Percentiles rank a stretch among this genome's conserved stretches.
Evolutionary conservation across 2,113 vertebrate genomes (phyloP).

Genomic region (Natator depressus): DNA sequence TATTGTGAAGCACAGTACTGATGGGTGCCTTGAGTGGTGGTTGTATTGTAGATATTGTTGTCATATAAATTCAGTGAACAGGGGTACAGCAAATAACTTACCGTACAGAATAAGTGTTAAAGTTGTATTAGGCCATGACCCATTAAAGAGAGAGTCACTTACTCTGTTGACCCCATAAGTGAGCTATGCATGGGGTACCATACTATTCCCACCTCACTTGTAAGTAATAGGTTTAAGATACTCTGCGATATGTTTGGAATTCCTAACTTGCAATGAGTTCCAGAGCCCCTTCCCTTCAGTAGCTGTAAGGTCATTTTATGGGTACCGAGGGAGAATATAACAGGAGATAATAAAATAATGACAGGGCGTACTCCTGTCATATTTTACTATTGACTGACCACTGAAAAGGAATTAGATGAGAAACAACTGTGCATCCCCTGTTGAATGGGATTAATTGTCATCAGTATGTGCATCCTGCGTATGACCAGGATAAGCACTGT

Average conservation of each 20-base stretch:
- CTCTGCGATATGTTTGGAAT: background rate
- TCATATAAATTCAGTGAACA: background rate
- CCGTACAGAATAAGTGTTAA: background rate
- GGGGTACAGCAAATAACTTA: background rate
- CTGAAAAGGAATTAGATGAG: background rate
- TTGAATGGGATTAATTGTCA: background rate
- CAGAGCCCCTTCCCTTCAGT: background rate
- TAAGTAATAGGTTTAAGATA: background rate
- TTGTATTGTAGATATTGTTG: background rate
- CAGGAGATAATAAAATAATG: background rate
- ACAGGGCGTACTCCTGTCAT: background rate
- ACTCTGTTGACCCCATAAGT: background rate
- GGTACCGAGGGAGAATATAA: background rate
- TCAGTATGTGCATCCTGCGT: background rate
- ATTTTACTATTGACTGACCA: background rate
- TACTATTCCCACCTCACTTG: background rate
- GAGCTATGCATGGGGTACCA: background rate
- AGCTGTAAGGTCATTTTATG: background rate
- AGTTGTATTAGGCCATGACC: slow-evolving; percentile 24
- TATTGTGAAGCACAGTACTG: slow-evolving; percentile 1
- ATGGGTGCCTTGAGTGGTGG: slow-evolving; percentile 1
- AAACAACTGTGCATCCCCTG: background rate
- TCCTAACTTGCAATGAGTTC: background rate
- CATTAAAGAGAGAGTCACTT: background rate
- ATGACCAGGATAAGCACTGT: accelerated